Evolutionary conservation across 2,888 invertebrate genomes (phyloP).

Genomic region (Girardia tigrina): DNA sequence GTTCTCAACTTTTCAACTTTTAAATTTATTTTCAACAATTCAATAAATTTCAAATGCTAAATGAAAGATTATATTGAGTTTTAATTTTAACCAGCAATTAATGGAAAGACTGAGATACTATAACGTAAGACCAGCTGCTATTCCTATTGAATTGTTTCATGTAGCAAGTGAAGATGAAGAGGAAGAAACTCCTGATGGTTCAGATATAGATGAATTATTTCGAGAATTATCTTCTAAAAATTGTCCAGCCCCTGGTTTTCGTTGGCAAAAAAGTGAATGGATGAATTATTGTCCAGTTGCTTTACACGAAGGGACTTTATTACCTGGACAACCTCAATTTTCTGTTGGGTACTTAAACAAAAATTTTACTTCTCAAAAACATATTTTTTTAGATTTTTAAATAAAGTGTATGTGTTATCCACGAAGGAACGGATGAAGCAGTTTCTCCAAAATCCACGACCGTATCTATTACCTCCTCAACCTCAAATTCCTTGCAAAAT

Average conservation of each 20-base stretch:
- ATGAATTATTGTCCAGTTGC: conserved; percentile 48
- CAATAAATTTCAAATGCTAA: too few species aligned
- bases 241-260: conserved; percentile 43
- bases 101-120: conserved; percentile 44
- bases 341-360: conserved; percentile 43
- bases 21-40: too few species aligned
- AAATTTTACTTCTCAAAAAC: conserved; percentile 7
- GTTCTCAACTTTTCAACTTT: too few species aligned
- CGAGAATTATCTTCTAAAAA: conserved; percentile 43
- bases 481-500: conserved; percentile 49
- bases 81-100: conserved; percentile 48
- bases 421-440: conserved; percentile 46
- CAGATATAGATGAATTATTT: conserved; percentile 48
- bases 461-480: conserved; percentile 47
- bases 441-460: conserved; percentile 49
- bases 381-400: conserved; percentile 45
- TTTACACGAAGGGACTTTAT: conserved; percentile 46
- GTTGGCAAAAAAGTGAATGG: conserved; percentile 48
- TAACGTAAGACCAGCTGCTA: conserved; percentile 45
- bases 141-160: conserved; percentile 44
- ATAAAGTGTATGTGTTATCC: conserved; percentile 49
- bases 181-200: conserved; percentile 44
- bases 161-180: conserved; percentile 43
- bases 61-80: too few species aligned
- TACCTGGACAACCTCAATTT: conserved; percentile 47